phyloP scores from a whole-genome alignment of 2,888 invertebrate species.

The Netelia virgata region DNA sequence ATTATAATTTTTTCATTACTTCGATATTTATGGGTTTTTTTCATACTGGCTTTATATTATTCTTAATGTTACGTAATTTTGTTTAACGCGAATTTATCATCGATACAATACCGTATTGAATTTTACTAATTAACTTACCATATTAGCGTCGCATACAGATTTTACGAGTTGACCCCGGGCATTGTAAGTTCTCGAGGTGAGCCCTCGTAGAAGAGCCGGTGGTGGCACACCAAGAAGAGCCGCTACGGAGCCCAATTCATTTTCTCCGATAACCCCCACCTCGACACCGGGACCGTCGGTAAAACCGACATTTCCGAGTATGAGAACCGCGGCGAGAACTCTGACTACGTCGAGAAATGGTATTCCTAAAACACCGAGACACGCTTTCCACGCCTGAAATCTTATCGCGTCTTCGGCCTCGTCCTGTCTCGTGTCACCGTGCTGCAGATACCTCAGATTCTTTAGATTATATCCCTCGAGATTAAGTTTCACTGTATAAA shows the following conservation, averaged over 20 bases:
- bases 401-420: conserved; percentile 90
- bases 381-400: conserved; percentile 97
- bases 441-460: conserved; percentile 93
- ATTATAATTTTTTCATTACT: background rate
- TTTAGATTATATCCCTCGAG: conserved; percentile 94
- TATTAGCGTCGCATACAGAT: conserved; percentile 93
- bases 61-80: background rate
- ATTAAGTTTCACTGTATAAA: conserved; percentile 90
- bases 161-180: conserved; percentile 92
- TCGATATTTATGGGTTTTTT: background rate
- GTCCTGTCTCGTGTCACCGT: conserved; percentile 90
- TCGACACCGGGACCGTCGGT: conserved; percentile 91
- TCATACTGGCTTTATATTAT: background rate
- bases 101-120: conserved; percentile 16
- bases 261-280: conserved; percentile 92
- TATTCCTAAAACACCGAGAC: conserved; percentile 95
- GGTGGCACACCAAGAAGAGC: conserved; percentile 92
- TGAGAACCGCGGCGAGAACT: conserved; percentile 94
- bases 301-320: conserved; percentile 97
- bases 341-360: conserved; percentile 97
- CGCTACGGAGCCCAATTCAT: conserved; percentile 94
- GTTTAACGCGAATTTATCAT: background rate
- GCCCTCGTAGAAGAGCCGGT: conserved; percentile 91
- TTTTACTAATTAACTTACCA: conserved; percentile 85
- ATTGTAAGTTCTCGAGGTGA: conserved; percentile 93